Evolutionary conservation across 2,113 vertebrate genomes (phyloP).

Genomic region (Brachypodius melanocephalos): DNA sequence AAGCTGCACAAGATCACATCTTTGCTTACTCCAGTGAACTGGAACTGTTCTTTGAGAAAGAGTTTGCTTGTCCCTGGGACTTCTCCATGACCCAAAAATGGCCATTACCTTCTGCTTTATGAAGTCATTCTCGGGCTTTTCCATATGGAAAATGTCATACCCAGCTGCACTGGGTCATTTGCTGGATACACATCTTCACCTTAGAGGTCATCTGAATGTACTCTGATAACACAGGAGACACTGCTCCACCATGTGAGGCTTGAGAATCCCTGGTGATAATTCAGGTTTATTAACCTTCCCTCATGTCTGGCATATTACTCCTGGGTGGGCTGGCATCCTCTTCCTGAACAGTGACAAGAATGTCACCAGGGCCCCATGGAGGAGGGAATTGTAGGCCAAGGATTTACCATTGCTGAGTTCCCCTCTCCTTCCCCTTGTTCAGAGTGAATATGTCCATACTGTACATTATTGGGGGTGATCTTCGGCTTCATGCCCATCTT

Average conservation of each 20-base stretch:
- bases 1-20: not conserved
- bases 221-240: not conserved
- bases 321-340: not conserved
- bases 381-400: not conserved
- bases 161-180: not conserved
- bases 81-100: not conserved
- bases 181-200: not conserved
- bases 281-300: not conserved
- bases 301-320: not conserved
- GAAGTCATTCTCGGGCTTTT: not conserved
- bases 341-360: not conserved
- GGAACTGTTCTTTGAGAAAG: not conserved
- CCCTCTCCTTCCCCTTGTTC: not conserved
- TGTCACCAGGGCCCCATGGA: not conserved
- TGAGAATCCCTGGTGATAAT: not conserved
- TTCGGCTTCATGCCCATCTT: not conserved
- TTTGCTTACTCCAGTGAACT: not conserved
- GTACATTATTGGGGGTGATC: not conserved
- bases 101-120: not conserved
- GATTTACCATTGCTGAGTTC: not conserved
- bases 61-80: not conserved
- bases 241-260: not conserved
- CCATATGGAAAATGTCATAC: not conserved
- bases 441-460: not conserved
- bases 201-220: not conserved